phyloP scores from a whole-genome alignment of 2,797 vertebrate genomes.

The Apogon hyalosoma region DNA sequence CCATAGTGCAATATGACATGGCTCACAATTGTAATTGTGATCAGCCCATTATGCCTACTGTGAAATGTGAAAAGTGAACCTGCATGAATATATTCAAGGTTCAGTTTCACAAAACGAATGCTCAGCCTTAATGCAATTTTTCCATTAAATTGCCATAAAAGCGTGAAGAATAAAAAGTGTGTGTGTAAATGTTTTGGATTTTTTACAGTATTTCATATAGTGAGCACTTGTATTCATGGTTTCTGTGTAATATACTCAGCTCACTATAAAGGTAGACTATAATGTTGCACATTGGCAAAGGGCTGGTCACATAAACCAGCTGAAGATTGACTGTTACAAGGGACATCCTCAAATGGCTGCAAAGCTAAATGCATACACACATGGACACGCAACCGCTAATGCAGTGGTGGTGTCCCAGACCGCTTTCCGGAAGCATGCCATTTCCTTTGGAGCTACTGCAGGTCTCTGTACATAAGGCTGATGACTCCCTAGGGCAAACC shows the following conservation, averaged over 20 bases:
- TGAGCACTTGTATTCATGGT: neutral
- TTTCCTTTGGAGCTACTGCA: conserved; percentile 72
- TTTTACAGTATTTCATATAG: neutral
- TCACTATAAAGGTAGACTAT: conserved; percentile 27
- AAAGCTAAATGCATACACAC: conserved; percentile 24
- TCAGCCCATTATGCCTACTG: conserved; percentile 3
- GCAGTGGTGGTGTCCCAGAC: conserved; percentile 58
- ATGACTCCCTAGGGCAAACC: conserved; percentile 69
- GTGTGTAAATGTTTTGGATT: no score
- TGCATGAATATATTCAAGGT: neutral
- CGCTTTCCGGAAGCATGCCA: conserved; percentile 70
- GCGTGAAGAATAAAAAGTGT: no score
- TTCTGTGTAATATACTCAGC: neutral
- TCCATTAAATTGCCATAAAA: neutral
- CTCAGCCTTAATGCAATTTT: neutral
- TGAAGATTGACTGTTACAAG: conserved; percentile 15
- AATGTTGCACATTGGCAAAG: conserved; percentile 10
- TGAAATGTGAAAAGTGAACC: conserved; percentile 13
- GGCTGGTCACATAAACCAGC: conserved; percentile 34
- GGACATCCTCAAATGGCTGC: conserved; percentile 43
- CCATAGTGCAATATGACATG: neutral
- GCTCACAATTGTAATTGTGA: neutral
- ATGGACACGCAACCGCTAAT: conserved; percentile 54
- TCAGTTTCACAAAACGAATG: neutral
- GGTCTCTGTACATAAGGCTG: conserved; percentile 75